Evolutionary conservation across 2,113 vertebrate species (phyloP).

Genomic region (Miniopterus natalensis): DNA sequence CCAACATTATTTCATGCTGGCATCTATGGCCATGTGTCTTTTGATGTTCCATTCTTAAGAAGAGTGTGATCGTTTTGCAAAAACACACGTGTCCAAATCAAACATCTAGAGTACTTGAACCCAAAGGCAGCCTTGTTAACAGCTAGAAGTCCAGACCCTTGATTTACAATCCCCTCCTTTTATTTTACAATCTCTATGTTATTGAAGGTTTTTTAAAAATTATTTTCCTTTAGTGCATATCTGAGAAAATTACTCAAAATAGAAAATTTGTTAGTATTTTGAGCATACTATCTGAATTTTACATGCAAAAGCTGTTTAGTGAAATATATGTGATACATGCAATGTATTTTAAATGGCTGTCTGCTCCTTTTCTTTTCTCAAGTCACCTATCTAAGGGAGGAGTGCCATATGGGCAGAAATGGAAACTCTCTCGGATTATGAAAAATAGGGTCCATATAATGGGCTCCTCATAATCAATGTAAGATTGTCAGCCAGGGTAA

Average conservation of each 20-base stretch:
- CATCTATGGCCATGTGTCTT: neutral
- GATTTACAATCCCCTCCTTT: neutral
- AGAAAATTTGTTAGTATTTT: constrained; percentile 58
- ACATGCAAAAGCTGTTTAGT: constrained; percentile 30
- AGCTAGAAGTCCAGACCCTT: neutral
- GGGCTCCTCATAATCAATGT: neutral
- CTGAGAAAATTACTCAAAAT: constrained; percentile 39
- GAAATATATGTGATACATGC: neutral
- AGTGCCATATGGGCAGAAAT: neutral
- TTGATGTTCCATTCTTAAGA: constrained; percentile 68
- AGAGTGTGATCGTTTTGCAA: neutral
- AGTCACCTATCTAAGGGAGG: neutral
- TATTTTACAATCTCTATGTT: constrained; percentile 28
- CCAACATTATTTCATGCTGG: neutral
- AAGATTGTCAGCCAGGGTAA: neutral
- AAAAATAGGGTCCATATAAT: neutral
- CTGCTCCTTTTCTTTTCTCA: neutral
- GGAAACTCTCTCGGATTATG: neutral
- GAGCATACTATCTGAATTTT: constrained; percentile 57
- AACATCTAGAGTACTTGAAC: constrained; percentile 3
- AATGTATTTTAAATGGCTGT: neutral
- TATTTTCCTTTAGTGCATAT: neutral
- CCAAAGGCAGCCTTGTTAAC: fast-evolving
- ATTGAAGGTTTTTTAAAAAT: constrained; percentile 51
- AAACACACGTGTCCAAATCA: neutral